Percentiles rank a stretch among this genome's conserved stretches.
These are phyloP conservation scores for Lepus oiostolus DNA, from an alignment of 2,797 vertebrate genomes.

Conservation along the genomic window DNA sequence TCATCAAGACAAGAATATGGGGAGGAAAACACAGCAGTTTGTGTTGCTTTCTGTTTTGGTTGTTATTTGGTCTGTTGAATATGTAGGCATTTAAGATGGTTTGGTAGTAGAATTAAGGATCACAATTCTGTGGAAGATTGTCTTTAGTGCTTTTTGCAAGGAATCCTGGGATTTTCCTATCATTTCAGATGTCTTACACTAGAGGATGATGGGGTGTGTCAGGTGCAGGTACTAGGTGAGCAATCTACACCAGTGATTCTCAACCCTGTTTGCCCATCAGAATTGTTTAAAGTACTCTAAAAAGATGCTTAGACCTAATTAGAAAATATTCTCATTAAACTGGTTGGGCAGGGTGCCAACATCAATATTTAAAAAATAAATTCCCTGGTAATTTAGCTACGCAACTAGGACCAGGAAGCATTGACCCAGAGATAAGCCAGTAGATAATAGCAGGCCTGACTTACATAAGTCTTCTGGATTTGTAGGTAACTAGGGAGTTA, in stretches of 20 bases:
- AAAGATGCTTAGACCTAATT: neutral
- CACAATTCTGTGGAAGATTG: conserved; percentile 32
- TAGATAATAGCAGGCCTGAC: conserved; percentile 28
- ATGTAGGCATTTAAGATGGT: conserved; percentile 46
- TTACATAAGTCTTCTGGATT: conserved; percentile 48
- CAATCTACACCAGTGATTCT: conserved; percentile 37
- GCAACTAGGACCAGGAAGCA: conserved; percentile 32
- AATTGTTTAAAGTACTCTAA: conserved; percentile 28
- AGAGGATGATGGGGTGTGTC: neutral
- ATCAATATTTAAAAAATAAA: conserved; percentile 29
- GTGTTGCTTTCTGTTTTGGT: conserved; percentile 59
- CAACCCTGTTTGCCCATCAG: conserved; percentile 2
- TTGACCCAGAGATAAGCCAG: neutral
- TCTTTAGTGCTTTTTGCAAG: conserved; percentile 45
- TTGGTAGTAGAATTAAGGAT: conserved; percentile 45
- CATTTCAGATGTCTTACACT: neutral
- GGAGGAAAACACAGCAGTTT: conserved; percentile 27
- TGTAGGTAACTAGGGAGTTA: neutral
- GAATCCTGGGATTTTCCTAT: neutral
- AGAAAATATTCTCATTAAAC: conserved; percentile 32
- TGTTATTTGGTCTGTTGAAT: conserved; percentile 49
- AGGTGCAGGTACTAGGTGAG: conserved; percentile 34
- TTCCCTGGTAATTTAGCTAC: conserved; percentile 37
- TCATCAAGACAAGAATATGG: conserved; percentile 23
- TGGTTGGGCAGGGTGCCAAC: neutral